Percentiles rank a stretch among this genome's conserved stretches.
These are phyloP conservation scores for Progne subis DNA, from an alignment of 2,113 vertebrate species.

Conservation along the genomic window DNA sequence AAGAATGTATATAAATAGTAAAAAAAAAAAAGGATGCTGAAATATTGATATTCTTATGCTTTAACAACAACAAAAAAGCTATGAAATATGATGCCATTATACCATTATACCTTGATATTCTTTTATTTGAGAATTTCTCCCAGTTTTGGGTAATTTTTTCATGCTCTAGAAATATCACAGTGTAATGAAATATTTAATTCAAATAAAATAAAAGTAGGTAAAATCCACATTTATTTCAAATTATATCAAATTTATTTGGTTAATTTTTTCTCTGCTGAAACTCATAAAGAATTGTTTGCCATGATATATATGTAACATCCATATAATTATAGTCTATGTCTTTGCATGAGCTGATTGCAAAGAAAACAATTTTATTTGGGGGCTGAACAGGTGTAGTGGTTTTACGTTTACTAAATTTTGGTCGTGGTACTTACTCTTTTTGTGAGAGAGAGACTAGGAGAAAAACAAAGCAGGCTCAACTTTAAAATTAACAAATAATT, in stretches of 20 bases:
- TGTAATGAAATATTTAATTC: background rate
- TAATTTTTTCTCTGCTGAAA: background rate
- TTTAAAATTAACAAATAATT: too few species aligned
- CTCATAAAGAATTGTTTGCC: background rate
- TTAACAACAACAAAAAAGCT: background rate
- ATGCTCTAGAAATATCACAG: background rate
- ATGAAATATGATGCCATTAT: background rate
- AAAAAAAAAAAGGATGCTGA: background rate
- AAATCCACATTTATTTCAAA: background rate
- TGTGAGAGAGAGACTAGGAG: too few species aligned
- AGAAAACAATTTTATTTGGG: background rate
- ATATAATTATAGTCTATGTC: background rate
- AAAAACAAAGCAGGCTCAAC: too few species aligned
- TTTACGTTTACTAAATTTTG: too few species aligned
- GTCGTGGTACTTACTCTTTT: too few species aligned
- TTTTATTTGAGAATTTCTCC: background rate
- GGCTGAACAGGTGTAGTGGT: background rate
- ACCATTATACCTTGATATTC: background rate
- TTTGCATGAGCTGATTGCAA: background rate
- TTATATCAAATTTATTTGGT: background rate
- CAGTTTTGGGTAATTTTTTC: background rate
- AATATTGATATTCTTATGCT: background rate
- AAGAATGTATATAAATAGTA: fast-evolving
- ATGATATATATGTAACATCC: background rate
- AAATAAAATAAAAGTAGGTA: background rate